Conservation (phyloP, 2,888 invertebrate genomes). For the Trachelus stipa region DNA sequence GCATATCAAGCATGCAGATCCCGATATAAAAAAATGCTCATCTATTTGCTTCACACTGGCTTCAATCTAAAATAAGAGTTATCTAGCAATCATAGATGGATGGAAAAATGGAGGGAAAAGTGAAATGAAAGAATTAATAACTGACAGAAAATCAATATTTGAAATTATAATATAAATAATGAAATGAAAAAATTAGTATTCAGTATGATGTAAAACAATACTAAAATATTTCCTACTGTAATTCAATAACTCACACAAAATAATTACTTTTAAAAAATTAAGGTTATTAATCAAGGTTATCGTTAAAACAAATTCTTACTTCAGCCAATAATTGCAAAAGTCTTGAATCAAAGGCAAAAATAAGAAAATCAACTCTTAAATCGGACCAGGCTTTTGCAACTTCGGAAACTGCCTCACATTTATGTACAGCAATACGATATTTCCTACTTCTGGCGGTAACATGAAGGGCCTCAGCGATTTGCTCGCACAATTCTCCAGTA, state of each 20-base stretch:
- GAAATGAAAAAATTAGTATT: not conserved
- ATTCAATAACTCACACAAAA: not conserved
- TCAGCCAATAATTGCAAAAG: conserved; percentile 43
- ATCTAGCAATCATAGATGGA: not conserved
- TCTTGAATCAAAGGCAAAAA: conserved; percentile 55
- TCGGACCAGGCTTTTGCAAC: conserved; percentile 37
- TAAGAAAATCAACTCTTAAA: conserved; percentile 53
- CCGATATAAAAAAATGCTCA: conserved; percentile 50
- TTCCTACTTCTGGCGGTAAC: conserved; percentile 40
- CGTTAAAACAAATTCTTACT: conserved; percentile 35
- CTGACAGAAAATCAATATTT: not conserved
- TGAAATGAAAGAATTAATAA: conserved; percentile 3
- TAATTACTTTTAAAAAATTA: not conserved
- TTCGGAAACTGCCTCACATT: conserved; percentile 52
- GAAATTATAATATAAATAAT: not conserved
- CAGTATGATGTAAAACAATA: not conserved
- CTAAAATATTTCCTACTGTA: not conserved
- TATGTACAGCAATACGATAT: conserved; percentile 49
- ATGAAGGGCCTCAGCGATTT: conserved; percentile 48
- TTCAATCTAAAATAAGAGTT: conserved; percentile 44
- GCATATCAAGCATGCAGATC: conserved; percentile 53
- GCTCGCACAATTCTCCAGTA: conserved; percentile 47
- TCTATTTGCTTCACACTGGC: conserved; percentile 48
- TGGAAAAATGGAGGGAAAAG: conserved; percentile 4
- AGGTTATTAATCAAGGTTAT: not conserved